phyloP scores from a whole-genome alignment of 2,888 invertebrate genomes.

The Aporophyla nigra region DNA sequence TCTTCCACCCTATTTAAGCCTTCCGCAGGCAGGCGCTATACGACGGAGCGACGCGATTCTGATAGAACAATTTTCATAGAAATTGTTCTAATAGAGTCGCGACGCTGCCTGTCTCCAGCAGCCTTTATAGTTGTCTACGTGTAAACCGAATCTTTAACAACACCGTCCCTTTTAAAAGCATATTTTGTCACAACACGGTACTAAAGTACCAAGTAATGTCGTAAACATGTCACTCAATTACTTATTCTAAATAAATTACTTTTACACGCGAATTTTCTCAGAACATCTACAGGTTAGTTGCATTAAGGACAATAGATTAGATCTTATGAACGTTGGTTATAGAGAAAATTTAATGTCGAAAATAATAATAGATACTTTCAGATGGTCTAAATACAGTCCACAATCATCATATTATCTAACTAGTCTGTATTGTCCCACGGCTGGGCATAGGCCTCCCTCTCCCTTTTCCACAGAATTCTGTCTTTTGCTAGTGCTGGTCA shows the following conservation, averaged over 20 bases:
- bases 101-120: too few relatives aligned
- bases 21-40: too few relatives aligned
- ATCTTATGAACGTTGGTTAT: background rate
- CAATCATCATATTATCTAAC: too few relatives aligned
- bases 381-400: background rate
- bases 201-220: constrained; percentile 48
- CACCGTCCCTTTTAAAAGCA: constrained; percentile 6
- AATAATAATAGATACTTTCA: too few relatives aligned
- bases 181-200: constrained; percentile 22
- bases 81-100: too few relatives aligned
- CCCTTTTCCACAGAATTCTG: too few relatives aligned
- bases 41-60: too few relatives aligned
- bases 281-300: constrained; percentile 37
- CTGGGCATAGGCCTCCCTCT: too few relatives aligned
- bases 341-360: too few relatives aligned
- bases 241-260: constrained; percentile 78
- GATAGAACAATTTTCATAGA: too few relatives aligned
- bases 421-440: too few relatives aligned
- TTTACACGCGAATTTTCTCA: constrained; percentile 72
- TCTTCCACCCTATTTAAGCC: background rate
- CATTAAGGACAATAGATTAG: constrained; percentile 21
- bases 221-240: constrained; percentile 70
- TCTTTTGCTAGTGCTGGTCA: too few relatives aligned
- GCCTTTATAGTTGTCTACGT: background rate
- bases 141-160: constrained; percentile 9